These are phyloP conservation scores for Thymelicus sylvestris DNA, from an alignment of 2,888 invertebrate species.

Conservation along the genomic window DNA sequence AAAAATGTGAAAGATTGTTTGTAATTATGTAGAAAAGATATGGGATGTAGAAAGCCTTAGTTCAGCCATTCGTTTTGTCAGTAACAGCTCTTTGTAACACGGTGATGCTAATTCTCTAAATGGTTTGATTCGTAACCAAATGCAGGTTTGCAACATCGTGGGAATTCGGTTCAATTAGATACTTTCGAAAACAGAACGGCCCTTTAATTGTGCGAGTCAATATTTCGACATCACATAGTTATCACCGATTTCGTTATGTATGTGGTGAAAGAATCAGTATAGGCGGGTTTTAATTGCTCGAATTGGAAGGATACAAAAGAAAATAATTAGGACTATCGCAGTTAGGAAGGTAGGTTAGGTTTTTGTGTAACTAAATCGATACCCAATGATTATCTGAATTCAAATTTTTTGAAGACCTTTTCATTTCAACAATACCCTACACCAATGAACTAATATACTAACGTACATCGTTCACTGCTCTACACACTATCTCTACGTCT, in stretches of 20 bases:
- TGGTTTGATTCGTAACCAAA: background rate
- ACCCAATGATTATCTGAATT: too few relatives aligned
- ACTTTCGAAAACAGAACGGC: background rate
- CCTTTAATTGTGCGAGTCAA: background rate
- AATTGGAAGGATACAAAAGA: background rate
- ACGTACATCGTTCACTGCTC: too few relatives aligned
- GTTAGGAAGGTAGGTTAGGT: too few relatives aligned
- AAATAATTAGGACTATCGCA: too few relatives aligned
- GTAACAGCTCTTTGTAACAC: background rate
- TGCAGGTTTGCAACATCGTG: background rate
- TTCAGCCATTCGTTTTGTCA: background rate
- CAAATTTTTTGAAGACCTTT: too few relatives aligned
- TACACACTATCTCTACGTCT: too few relatives aligned
- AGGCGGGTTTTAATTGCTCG: background rate
- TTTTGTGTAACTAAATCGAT: too few relatives aligned
- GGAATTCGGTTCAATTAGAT: conserved; percentile 8
- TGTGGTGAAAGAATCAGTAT: background rate
- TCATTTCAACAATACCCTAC: too few relatives aligned
- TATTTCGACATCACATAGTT: background rate
- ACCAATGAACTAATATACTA: too few relatives aligned
- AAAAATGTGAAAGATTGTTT: too few relatives aligned
- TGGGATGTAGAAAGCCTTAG: too few relatives aligned
- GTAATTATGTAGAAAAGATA: too few relatives aligned
- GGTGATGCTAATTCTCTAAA: background rate
- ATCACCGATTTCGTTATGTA: background rate